Evolutionary conservation across 2,797 vertebrate genomes (phyloP).

Genomic region (Pseudochirops cupreus): DNA sequence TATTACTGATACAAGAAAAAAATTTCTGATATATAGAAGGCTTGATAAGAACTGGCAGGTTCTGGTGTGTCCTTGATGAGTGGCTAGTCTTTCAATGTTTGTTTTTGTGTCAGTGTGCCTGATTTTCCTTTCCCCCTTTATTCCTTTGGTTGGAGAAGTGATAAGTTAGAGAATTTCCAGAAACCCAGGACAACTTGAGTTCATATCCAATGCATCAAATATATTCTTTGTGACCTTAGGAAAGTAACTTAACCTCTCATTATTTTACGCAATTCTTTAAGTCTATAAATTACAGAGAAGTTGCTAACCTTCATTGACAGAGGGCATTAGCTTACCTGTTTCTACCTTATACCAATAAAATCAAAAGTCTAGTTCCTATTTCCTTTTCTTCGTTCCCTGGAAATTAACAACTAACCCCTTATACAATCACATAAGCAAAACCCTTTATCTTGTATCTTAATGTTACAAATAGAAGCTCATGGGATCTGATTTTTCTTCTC

Average conservation of each 20-base stretch:
- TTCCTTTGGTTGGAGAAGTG: background rate
- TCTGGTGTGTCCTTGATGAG: background rate
- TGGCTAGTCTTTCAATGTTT: background rate
- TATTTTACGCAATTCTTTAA: background rate
- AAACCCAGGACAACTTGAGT: background rate
- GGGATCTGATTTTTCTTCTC: slow-evolving; percentile 39
- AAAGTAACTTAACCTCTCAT: background rate
- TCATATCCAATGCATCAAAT: background rate
- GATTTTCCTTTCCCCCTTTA: background rate
- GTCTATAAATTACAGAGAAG: background rate
- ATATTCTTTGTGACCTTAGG: background rate
- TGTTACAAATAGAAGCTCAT: background rate
- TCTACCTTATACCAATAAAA: background rate
- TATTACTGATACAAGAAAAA: background rate
- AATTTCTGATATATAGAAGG: background rate
- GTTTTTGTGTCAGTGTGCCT: background rate
- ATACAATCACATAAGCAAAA: slow-evolving; percentile 22
- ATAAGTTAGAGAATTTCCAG: background rate
- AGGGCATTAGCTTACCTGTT: background rate
- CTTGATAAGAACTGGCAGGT: background rate
- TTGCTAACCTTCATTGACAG: background rate
- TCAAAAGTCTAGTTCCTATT: background rate
- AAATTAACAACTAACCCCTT: slow-evolving; percentile 26
- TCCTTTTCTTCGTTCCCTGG: background rate
- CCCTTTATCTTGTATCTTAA: slow-evolving; percentile 23